Evolutionary conservation across 2,888 invertebrate species (phyloP), one percentile per base, ranked within the genome.

Genomic region (Acronicta aceris): DNA sequence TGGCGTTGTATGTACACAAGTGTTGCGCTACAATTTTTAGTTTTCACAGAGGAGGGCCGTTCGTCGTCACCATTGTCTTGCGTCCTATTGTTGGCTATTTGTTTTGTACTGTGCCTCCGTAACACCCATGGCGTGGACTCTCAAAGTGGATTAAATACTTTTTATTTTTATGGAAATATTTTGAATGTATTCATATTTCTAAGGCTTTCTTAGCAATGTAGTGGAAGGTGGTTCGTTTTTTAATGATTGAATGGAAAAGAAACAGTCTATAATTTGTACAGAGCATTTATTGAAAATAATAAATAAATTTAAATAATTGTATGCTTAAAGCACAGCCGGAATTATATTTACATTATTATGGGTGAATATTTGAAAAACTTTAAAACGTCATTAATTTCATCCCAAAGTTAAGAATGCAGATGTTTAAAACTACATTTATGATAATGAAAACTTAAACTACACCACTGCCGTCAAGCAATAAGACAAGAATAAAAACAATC

Each of bases 1-100:
- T 84, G 78, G 81, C 71, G 84, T 86, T 81, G 85, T 90, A 90
- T 95, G 90, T 91, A 90, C 92, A 92, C 95, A 95, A 93, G 94
- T 94, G 93, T 68, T 61, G 87, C 75, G 81, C 66, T 77, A 82
- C 83, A 85, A 85, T 84, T 89, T 90, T 90, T 84, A 85, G 84
- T 87, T 86, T 86, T 85, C 81, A 82, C 77, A 76, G 82, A 81
- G 82, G 83, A 82, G 80, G 81, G 76, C 78, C 78, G 63, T 43
- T 36, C 13, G 47, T 4, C 54, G 47, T 69, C 49, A 70, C 76
- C 76, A 80, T 87, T 87, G 85, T 86, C 76, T 83, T 72, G 72
- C 46, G 15, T 58, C 57, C 83, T 83, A 73, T 85, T 85, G 84
- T 84, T 67, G 54, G 41, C 49, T 79, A 62, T 78, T 80, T 81